Base-by-base conservation (phyloP, 2,113 vertebrate species). In the Thinocorus orbignyianus region DNA sequence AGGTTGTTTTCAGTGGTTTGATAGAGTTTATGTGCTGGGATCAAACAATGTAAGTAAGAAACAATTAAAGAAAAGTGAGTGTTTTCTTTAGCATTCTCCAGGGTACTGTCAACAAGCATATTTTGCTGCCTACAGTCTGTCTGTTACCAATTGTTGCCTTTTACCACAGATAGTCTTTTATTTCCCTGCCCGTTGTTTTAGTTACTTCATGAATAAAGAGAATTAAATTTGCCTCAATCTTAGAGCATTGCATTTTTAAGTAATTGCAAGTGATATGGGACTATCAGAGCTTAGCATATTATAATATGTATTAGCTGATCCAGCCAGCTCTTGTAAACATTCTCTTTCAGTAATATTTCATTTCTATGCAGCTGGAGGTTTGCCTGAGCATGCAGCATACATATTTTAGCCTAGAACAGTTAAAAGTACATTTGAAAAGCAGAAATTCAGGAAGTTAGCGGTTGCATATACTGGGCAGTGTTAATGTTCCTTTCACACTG, bases 321-420 rank as follows among this genome's bases (percentile, higher is more conserved):
- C 88, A 96, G 76, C 60, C 57, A 3, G 86, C 85, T 90, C 76
- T 86, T 92, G 64, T 90, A 94, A 97, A 96, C 94, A 96, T 78
- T 33, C 24, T 81, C 60, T 96, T 83, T 83, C 72, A 86, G 82
- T 93, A 92, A 93, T 94, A 90, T 92, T 95, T 97, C 76, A 94
- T 96, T 94, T 96, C 86, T 92, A 64, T 93, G 94, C 90, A 94
- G 82, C 86, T 93, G 72, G 79, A 96, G 72, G 55, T 88, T 92
- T 83, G 85, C 80, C 88, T 84, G 88, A 86, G 80, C 69, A 46
- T 74, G 80, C 88, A 96, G 76, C 76, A 52, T 62, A 78, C 88
- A 68, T 94, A 83, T 93, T 96, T 95, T 86, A 92, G 48, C 71
- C 48, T 77, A 31, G 17, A 90, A 93, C 39, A 77, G 37, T 90